Evolutionary conservation across 2,888 invertebrate genomes (phyloP), one percentile per base, ranked within the genome.

Genomic region (Drosophila borborema): DNA sequence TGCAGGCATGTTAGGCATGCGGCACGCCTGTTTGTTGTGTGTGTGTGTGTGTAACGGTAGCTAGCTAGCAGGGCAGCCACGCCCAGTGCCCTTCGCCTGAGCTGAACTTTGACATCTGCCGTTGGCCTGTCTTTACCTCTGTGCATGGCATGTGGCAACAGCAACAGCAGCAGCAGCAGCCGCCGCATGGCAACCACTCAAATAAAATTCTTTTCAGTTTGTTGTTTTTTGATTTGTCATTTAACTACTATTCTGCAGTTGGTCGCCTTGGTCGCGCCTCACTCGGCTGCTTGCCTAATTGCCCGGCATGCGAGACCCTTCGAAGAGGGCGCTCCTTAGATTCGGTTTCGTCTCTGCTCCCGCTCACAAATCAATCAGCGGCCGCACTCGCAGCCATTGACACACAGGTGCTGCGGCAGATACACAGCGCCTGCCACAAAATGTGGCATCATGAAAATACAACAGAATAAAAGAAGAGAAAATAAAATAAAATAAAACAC

Each of bases 1-100:
- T 78, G 78, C 78, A 64, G 70, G 72, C 81, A 77, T 70, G 76
- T 38, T 58, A 51, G 56, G 59, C 56, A 59, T 34, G 45, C 53
- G 40, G 46, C 58, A 45, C 38, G 45, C 56, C 41, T 36, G 54
- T 23, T 23, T 20, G 3, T 36, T n/a, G 16, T 40, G 16, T 16
- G 16, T 34, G 34, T 34, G 34, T 8, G 9, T 6, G 20, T 64
- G 41, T 77, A 20, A 36, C 67, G 56, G 46, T 18, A 38, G 20
- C 53, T 18, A 38, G 20, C 53, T 20, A 12, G 41, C 74, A 49
- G 63, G 68, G 23, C 48, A 64, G 79, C 53, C 81, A 78, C 66
- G 68, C 82, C 66, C 62, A 58, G 36, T 68, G 71, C 60, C 56
- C 67, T 79, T 74, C 61, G 36, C 8, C 51, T 59, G 63, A 46